Conservation (phyloP, 2,888 invertebrate species). For the Nymphalis polychloros region DNA sequence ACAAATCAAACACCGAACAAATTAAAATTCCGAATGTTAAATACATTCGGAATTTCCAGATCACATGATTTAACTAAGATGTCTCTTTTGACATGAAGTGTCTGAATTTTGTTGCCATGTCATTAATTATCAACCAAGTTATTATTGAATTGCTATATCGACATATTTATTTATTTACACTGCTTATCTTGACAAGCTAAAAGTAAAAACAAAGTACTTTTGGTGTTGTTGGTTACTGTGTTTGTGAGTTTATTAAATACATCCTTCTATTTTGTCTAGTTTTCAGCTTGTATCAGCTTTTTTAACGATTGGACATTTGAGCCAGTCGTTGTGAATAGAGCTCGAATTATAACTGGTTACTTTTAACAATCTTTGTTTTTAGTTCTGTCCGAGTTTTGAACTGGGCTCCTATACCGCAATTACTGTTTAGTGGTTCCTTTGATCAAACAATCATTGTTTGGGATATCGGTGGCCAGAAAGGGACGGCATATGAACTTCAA, state of each 20-base stretch:
- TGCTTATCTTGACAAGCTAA: no score
- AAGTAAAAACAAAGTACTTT: no score
- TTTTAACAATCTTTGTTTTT: slow-evolving; percentile 38
- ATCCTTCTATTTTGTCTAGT: no score
- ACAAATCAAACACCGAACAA: no score
- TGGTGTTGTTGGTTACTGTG: no score
- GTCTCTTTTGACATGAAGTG: not conserved
- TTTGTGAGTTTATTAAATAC: no score
- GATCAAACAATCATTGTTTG: slow-evolving; percentile 98
- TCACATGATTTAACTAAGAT: not conserved
- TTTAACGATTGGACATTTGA: no score
- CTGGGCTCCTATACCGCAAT: slow-evolving; percentile 95
- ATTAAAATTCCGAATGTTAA: no score
- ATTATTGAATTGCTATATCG: no score
- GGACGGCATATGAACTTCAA: slow-evolving; percentile 97
- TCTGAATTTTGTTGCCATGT: not conserved
- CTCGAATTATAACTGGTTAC: not conserved
- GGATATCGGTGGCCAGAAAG: slow-evolving; percentile 98
- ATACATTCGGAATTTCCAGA: not conserved
- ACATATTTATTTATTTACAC: no score
- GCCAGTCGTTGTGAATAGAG: no score
- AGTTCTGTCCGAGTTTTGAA: slow-evolving; percentile 93
- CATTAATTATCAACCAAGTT: not conserved
- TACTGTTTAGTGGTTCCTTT: slow-evolving; percentile 97
- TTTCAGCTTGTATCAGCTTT: no score